Evolutionary conservation across 2,888 invertebrate genomes (phyloP), one percentile per base, ranked within the genome.

Genomic region (Coenonympha glycerion): DNA sequence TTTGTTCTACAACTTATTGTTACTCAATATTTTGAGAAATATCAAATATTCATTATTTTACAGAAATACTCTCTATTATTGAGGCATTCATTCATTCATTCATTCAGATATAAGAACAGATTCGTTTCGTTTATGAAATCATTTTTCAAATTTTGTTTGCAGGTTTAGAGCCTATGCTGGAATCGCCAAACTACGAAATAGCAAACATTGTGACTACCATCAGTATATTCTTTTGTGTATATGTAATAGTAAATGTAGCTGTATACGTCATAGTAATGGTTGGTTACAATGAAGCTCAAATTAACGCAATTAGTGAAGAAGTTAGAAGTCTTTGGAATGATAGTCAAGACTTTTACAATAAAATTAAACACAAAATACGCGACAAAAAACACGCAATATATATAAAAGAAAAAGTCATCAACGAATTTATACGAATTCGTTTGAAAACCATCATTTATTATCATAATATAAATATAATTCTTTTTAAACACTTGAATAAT

Each of bases 141-240:
- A 16, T 13, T 2, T 34, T 2, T 15, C 16, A 6, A 16, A 34
- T 24, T 6, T 22, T 40, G 37, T 21, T 19, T 3, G 28, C 64
- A 79, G 79, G 78, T 53, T 52, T 78, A 3, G 73, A 78, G 30
- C 79, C 79, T 5, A 72, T 70, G 63, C 57, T 61, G 2, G 66
- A 73, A 48, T 64, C 73, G 2, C 78, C 79, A 1, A 73, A 77
- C 57, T 78, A 69, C 46, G 75, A 79, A 56, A 63, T 77, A 37
- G 69, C 69, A 0, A 60, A 60, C 8, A 19, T 57, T 2, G 3
- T 70, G 2, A 57, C 56, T 34, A 41, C 52, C 1, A 41, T 60
- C 0, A 58, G 60, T 2, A 59, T 70, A 0, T 45, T 55, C 3
- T 66, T 70, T 24, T 60, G 64, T 0, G 66, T 65, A 16, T 73